A percentile compares a stretch with the other conserved stretches of the same genome.
Evolutionary conservation across 2,113 vertebrate genomes (phyloP).

Genomic region (Pampusana beccarii): DNA sequence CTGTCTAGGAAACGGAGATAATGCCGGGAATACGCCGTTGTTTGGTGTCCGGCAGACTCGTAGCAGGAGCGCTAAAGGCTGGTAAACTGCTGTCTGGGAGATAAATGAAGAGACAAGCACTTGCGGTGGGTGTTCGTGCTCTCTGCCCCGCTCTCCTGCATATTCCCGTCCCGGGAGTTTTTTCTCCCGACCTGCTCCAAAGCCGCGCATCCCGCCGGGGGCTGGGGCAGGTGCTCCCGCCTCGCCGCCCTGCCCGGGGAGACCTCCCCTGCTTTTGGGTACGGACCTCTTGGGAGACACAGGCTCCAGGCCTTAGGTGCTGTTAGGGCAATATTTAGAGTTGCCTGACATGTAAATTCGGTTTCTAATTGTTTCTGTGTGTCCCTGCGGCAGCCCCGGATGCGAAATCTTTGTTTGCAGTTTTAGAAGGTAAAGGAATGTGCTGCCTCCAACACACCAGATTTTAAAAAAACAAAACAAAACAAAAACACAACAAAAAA

Average conservation of each 20-base stretch:
- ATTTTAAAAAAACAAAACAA: background rate
- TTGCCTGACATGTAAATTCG: background rate
- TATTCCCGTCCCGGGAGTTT: background rate
- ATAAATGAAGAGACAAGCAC: background rate
- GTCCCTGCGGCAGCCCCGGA: background rate
- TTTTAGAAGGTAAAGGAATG: background rate
- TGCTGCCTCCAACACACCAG: background rate
- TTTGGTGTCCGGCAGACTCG: background rate
- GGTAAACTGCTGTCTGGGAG: background rate
- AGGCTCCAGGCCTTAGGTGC: background rate
- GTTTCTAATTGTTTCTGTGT: background rate
- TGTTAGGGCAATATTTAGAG: background rate
- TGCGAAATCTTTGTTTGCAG: background rate
- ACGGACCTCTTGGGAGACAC: background rate
- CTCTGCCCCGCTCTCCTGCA: background rate
- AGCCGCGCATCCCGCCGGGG: background rate
- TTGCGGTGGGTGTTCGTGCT: background rate
- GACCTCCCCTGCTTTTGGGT: background rate
- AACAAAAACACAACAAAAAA: background rate
- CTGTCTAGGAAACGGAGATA: background rate
- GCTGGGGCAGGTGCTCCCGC: background rate
- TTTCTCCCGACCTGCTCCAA: background rate
- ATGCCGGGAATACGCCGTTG: background rate
- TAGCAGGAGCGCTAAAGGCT: background rate
- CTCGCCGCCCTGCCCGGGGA: accelerated